Evolutionary conservation across 1,140 invertebrate genomes (phyloP).

Genomic region (Drosophila elegans): DNA sequence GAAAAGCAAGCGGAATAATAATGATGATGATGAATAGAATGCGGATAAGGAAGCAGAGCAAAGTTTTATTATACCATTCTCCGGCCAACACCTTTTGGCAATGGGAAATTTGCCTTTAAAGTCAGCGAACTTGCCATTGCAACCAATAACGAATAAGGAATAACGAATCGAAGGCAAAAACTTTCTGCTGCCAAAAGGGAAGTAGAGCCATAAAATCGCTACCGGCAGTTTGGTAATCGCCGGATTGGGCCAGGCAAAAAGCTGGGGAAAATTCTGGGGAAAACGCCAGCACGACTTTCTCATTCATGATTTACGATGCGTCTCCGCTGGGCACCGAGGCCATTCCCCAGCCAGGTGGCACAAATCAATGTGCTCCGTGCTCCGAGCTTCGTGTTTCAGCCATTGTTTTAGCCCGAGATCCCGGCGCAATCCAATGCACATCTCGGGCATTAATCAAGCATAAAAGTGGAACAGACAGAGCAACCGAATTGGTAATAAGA

Average conservation of each 20-base stretch:
- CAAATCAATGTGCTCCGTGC: slow-evolving; percentile 54
- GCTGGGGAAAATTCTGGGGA: not conserved
- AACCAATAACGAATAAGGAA: slow-evolving; percentile 51
- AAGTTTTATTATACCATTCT: slow-evolving; percentile 73
- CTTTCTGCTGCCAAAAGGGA: slow-evolving; percentile 40
- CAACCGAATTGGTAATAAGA: slow-evolving; percentile 48
- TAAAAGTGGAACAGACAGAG: slow-evolving; percentile 55
- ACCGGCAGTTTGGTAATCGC: slow-evolving; percentile 50
- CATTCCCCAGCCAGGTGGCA: slow-evolving; percentile 69
- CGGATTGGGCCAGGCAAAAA: slow-evolving; percentile 15
- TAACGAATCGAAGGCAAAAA: slow-evolving; percentile 47
- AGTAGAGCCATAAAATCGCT: slow-evolving; percentile 65
- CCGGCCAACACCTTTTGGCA: slow-evolving; percentile 55
- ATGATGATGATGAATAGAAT: slow-evolving; percentile 12
- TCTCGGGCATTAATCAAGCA: slow-evolving; percentile 70
- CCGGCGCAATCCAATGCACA: slow-evolving; percentile 50
- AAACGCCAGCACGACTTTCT: slow-evolving; percentile 49
- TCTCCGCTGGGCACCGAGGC: slow-evolving; percentile 33
- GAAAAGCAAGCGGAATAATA: slow-evolving; percentile 48
- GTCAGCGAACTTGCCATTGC: slow-evolving; percentile 34
- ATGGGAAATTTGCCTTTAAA: slow-evolving; percentile 50
- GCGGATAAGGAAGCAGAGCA: slow-evolving; percentile 14
- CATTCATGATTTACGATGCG: slow-evolving; percentile 77
- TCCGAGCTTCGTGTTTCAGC: slow-evolving; percentile 8
- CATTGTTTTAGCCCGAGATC: slow-evolving; percentile 32